Base-by-base conservation (phyloP, 2,797 vertebrate genomes). In the Sebastes matsubarae region DNA sequence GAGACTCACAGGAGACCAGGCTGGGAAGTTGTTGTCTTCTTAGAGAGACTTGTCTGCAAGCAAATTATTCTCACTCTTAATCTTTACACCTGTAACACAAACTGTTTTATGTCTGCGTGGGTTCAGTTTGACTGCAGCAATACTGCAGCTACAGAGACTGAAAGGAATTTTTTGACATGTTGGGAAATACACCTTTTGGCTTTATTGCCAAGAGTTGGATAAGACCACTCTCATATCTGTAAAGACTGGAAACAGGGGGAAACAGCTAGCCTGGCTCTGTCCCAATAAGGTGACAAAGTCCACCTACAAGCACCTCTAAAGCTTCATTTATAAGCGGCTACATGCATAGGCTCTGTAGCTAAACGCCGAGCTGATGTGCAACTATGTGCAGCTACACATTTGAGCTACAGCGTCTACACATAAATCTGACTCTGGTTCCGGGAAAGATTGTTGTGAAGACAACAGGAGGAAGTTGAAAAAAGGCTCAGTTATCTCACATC, bases 11-110 rank as follows among this genome's bases (percentile, higher is more conserved):
- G 77, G 80, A 77, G 84, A 86, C 66, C 50, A 11, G 13, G 63
- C 54, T 3, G 70, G 54, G 79, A 82, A 72, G 77, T 57, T 71
- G 80, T 71, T 72, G 80, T 57, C 78, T 80, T 90, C 71, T 79
- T 16, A 25, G 32, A 30, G 52, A 73, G 77, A 68, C 73, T 72
- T 61, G 66, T 75, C 57, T 54, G 69, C 64, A 74, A 85, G 79
- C 86, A 68, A 86, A 89, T 89, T 63, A 80, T 85, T 86, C 82
- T 86, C 59, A 52, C 58, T 78, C 74, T 86, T 89, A 76, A 77
- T 85, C 65, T 80, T 68, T 30, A 79, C 74, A 81, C 70, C 83
- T 75, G 81, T 70, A 73, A 68, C 75, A 63, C 22, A 29, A 72
- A 74, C 57, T 12, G 24, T 68, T 80, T 70, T 12, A 71, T 69